Base-by-base conservation (phyloP, 2,797 vertebrate genomes). In the Euphonia xanthogaster region DNA sequence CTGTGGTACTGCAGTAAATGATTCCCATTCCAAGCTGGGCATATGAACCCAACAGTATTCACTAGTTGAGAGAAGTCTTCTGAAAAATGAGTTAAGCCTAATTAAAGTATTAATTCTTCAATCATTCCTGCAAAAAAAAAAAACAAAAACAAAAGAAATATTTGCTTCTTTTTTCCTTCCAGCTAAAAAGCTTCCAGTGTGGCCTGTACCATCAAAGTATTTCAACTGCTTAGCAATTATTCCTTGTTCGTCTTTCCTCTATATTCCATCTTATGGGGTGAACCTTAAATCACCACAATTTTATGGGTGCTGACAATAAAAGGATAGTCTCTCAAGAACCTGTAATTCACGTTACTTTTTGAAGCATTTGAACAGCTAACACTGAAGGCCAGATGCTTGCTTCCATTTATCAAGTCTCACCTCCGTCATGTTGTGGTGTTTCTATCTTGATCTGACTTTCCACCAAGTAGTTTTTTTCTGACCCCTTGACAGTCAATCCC, bases 51-150 rank as follows among this genome's bases (percentile, higher is more conserved):
- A 75, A 33, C 5, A 60, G 33, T 92, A 78, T 28, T 58, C 37
- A 44, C 25, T 47, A n/a, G 31, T 4, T 66, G 40, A 89, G 24
- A 82, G 8, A 62, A 35, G 30, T 19, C 60, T 91, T 42, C 16
- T 76, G 53, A 73, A 82, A 93, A 58, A 6, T 68, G 58, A 47
- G 19, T 47, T 62, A 95, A 75, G 27, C 40, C 31, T 67, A 87
- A 87, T 87, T 85, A 84, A 79, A 73, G 6, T 63, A 77, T 50
- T 79, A 5, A 44, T 87, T 87, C 63, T 92, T 94, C 81, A 94
- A 50, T 45, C 21, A 53, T 80, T 91, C 31, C 61, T 71, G 25
- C 3, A 42, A 42, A 42, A 42, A 42, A 40, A 40, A 91, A 89
- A 85, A 91, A n/a, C n/a, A n/a, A 68, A 84, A 75, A 50, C 11